phyloP scores from a whole-genome alignment of 2,888 invertebrate genomes.

The Fissipunctia ypsillon region DNA sequence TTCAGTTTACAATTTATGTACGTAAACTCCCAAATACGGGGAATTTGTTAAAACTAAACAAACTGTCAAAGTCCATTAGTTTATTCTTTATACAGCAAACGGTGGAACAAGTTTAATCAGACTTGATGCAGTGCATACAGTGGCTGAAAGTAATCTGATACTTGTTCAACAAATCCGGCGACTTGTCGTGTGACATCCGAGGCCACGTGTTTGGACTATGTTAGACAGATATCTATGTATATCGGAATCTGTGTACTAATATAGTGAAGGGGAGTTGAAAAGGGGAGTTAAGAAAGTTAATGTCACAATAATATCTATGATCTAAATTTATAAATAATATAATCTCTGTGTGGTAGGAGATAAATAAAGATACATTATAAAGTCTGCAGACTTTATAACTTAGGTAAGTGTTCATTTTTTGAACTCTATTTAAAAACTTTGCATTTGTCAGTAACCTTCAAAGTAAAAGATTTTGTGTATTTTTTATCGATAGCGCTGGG shows the following conservation, averaged over 20 bases:
- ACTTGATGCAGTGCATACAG: conserved; percentile 69
- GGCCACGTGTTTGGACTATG: conserved; percentile 70
- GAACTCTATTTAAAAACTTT: too few species aligned
- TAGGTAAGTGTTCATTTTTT: too few species aligned
- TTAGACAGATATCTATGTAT: conserved; percentile 47
- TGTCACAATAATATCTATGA: neutral
- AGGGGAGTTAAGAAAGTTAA: conserved; percentile 39
- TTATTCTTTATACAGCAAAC: conserved; percentile 70
- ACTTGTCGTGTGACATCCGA: conserved; percentile 75
- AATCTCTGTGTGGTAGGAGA: too few species aligned
- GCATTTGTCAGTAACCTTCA: neutral
- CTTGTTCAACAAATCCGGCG: conserved; percentile 78
- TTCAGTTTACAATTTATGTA: conserved; percentile 58
- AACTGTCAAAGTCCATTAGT: conserved; percentile 72
- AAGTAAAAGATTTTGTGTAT: neutral
- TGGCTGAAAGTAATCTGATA: conserved; percentile 76
- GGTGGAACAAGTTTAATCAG: conserved; percentile 76
- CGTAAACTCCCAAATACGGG: conserved; percentile 45
- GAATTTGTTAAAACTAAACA: conserved; percentile 68
- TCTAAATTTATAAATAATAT: too few species aligned
- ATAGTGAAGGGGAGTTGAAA: conserved; percentile 35
- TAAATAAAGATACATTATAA: too few species aligned
- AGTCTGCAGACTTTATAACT: too few species aligned
- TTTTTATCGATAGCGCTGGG: neutral
- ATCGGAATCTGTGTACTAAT: conserved; percentile 38